These are phyloP conservation scores for Myripristis jacobus DNA, from an alignment of 2,797 vertebrate species.

Conservation along the genomic window DNA sequence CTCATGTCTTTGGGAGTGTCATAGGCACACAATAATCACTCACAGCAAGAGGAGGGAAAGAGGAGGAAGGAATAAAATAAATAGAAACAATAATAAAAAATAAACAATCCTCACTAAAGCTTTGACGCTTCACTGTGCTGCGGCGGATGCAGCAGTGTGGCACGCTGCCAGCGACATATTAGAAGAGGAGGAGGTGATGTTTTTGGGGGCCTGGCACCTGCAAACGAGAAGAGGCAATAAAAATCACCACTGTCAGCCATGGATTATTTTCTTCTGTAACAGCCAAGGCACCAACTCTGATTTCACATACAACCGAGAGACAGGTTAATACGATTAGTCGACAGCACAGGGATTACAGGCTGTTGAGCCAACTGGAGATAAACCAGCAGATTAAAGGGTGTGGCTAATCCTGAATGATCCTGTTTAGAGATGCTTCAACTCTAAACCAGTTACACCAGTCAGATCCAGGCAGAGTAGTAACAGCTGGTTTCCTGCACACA, in stretches of 20 bases:
- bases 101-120: constrained; percentile 26
- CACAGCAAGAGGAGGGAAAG: constrained; percentile 19
- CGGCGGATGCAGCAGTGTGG: constrained; percentile 72
- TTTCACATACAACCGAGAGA: not conserved
- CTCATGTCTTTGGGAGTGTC: constrained; percentile 23
- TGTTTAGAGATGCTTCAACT: constrained; percentile 44
- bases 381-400: constrained; percentile 62
- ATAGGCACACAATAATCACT: constrained; percentile 5
- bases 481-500: not conserved
- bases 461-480: constrained; percentile 17
- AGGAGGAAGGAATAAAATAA: constrained; percentile 46
- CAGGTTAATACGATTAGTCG: constrained; percentile 51
- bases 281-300: no score
- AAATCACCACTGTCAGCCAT: constrained; percentile 1
- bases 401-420: constrained; percentile 73
- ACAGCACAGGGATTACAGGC: constrained; percentile 40
- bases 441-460: constrained; percentile 50
- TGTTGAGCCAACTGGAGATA: constrained; percentile 37
- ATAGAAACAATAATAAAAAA: constrained; percentile 37
- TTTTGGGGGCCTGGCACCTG: constrained; percentile 91
- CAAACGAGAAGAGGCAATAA: constrained; percentile 25
- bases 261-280: not conserved
- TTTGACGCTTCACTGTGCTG: constrained; percentile 70
- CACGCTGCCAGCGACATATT: constrained; percentile 82
- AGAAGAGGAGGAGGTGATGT: constrained; percentile 86